Conservation (phyloP, 2,888 invertebrate genomes). For the Dilophus febrilis region DNA sequence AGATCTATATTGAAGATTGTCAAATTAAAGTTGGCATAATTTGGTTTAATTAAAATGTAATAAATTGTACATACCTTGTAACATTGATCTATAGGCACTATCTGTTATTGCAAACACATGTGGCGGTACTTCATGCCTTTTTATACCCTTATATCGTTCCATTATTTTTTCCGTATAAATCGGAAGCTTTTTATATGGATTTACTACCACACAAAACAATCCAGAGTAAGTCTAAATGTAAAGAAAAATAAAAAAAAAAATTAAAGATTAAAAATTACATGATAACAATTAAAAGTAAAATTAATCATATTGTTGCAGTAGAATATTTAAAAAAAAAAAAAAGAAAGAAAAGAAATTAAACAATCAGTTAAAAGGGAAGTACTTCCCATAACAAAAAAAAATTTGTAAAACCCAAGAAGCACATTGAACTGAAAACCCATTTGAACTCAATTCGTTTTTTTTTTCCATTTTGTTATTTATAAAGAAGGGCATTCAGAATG, state of each 20-base stretch:
- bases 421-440: no score
- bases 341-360: no score
- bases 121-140: conserved; percentile 96
- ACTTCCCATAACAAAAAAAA: no score
- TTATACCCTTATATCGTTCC: conserved; percentile 99
- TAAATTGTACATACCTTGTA: conserved; percentile 61
- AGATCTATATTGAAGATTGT: no score
- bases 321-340: not conserved
- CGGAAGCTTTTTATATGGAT: conserved; percentile 96
- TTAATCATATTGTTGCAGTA: no score
- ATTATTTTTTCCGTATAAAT: conserved; percentile 99
- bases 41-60: no score
- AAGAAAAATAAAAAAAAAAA: conserved; percentile 15
- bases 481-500: no score
- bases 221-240: conserved; percentile 93
- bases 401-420: no score
- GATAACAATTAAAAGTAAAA: not conserved
- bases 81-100: conserved; percentile 96
- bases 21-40: no score
- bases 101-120: conserved; percentile 99
- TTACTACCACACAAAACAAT: conserved; percentile 99
- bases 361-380: no score
- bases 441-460: no score
- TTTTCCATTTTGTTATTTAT: no score
- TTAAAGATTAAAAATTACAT: not conserved